Evolutionary conservation across 2,888 invertebrate genomes (phyloP).

Genomic region (Noctuana brunneofusca): DNA sequence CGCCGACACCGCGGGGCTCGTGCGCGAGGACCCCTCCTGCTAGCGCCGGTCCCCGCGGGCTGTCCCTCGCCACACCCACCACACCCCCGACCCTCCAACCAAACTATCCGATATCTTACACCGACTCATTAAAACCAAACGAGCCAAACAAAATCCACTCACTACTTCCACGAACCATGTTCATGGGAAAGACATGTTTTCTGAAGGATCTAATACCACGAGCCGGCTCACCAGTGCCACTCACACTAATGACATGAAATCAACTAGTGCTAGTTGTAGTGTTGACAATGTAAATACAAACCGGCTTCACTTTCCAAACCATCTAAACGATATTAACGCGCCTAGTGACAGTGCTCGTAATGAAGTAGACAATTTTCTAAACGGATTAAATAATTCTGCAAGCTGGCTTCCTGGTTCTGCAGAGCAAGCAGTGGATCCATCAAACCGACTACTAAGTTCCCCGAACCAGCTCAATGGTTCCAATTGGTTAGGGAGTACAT

Average conservation of each 20-base stretch:
- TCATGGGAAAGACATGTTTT: neutral
- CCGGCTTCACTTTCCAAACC: neutral
- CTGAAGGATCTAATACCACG: neutral
- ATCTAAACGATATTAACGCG: neutral
- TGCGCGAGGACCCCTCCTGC: constrained; percentile 88
- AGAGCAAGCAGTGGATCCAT: neutral
- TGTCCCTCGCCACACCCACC: neutral
- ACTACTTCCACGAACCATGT: neutral
- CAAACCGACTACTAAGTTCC: neutral
- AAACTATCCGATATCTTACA: neutral
- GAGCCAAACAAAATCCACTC: neutral
- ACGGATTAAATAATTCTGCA: neutral
- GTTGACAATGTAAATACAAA: neutral
- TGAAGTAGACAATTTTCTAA: neutral
- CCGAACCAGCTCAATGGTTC: neutral
- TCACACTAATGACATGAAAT: neutral
- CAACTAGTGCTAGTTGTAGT: neutral
- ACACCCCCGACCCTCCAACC: neutral
- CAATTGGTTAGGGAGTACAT: neutral
- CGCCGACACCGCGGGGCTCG: constrained; percentile 95
- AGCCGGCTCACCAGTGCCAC: neutral
- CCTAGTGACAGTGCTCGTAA: neutral
- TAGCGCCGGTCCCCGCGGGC: constrained; percentile 40
- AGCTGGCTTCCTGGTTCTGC: neutral
- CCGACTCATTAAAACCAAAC: neutral